phyloP scores from a whole-genome alignment of 2,113 vertebrate genomes.

The Crotalus helleri region DNA sequence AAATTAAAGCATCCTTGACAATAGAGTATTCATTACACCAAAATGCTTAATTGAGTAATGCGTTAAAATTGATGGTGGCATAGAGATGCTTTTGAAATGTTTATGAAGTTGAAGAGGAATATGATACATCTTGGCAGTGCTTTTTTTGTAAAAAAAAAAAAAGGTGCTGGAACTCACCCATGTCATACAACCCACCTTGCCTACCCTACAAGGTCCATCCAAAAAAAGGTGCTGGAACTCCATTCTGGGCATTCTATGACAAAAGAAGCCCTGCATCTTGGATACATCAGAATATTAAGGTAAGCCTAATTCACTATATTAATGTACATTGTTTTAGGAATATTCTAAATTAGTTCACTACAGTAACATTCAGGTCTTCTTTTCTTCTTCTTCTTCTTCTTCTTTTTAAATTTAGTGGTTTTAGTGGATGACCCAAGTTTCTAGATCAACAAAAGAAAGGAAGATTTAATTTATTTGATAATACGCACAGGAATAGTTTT shows the following conservation, averaged over 20 bases:
- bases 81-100: background rate
- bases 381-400: background rate
- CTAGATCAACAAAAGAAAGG: background rate
- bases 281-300: background rate
- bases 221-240: no score
- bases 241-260: no score
- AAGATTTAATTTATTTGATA: background rate
- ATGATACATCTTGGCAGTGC: background rate
- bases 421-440: background rate
- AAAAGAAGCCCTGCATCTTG: background rate
- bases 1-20: background rate
- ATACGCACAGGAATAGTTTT: background rate
- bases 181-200: no score
- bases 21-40: background rate
- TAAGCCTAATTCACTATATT: background rate
- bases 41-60: background rate
- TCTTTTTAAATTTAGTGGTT: background rate
- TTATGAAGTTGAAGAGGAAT: background rate
- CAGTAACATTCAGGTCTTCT: background rate
- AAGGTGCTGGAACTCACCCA: no score
- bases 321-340: background rate
- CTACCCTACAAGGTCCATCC: no score
- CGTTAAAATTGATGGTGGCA: background rate
- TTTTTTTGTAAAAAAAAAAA: no score
- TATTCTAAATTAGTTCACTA: background rate